Percentiles rank a stretch among this genome's conserved stretches.
These are phyloP conservation scores for Drosophila fungiperda DNA, from an alignment of 2,888 invertebrate species.

Conservation along the genomic window DNA sequence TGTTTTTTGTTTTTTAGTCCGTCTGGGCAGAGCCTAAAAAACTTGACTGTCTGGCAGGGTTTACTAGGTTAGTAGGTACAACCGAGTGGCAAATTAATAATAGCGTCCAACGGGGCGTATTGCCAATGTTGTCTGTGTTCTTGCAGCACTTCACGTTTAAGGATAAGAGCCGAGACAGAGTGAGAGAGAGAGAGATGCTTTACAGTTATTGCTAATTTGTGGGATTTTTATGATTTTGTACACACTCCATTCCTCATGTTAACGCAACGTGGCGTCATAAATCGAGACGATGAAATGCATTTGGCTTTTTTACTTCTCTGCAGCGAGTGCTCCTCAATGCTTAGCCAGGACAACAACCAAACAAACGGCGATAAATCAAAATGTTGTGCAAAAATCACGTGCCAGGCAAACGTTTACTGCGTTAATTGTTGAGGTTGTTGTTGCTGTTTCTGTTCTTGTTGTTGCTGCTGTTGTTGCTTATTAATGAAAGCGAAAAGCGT, in stretches of 20 bases:
- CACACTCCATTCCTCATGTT: constrained; percentile 77
- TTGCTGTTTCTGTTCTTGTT: constrained; percentile 18
- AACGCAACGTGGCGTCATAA: constrained; percentile 71
- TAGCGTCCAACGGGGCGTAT: constrained; percentile 45
- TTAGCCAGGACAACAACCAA: constrained; percentile 65
- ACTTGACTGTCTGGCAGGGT: constrained; percentile 10
- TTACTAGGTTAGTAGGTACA: constrained; percentile 71
- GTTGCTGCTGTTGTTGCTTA: constrained; percentile 45
- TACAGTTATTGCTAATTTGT: constrained; percentile 70
- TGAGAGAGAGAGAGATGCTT: constrained; percentile 21
- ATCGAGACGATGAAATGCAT: constrained; percentile 20
- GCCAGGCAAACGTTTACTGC: constrained; percentile 59
- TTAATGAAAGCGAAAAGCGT: constrained; percentile 73
- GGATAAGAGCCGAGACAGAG: background rate
- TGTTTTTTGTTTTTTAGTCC: constrained; percentile 22
- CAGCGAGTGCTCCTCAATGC: constrained; percentile 17
- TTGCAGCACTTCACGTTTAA: background rate
- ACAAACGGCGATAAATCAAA: constrained; percentile 66
- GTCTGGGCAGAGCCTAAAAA: constrained; percentile 52
- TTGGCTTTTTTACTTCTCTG: constrained; percentile 25
- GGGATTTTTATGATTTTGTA: constrained; percentile 76
- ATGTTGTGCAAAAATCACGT: constrained; percentile 67
- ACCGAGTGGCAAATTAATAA: constrained; percentile 42
- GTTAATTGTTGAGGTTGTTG: constrained; percentile 11
- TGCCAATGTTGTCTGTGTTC: constrained; percentile 15